A percentile compares a stretch with the other conserved stretches of the same genome.
Conservation (phyloP, 1,140 invertebrate genomes). For the Aphaenogaster ashmeadi region DNA sequence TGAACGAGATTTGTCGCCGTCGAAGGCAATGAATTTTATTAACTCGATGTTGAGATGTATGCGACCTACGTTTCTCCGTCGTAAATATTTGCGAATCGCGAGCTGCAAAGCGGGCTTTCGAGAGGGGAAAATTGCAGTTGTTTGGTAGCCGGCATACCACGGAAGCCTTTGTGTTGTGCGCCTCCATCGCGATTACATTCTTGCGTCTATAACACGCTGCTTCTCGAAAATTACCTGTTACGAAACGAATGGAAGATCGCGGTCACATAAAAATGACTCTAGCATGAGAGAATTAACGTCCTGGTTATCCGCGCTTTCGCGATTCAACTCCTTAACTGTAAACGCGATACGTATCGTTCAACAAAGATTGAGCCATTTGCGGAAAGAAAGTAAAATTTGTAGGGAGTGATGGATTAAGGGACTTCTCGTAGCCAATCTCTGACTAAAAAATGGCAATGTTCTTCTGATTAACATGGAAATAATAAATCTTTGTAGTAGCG, state of each 20-base stretch:
- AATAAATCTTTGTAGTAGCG: not conserved
- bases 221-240: slow-evolving; percentile 53
- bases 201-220: slow-evolving; percentile 35
- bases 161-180: slow-evolving; percentile 43
- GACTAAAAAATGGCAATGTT: not conserved
- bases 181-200: slow-evolving; percentile 47
- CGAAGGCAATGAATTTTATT: slow-evolving; percentile 37
- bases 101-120: slow-evolving; percentile 29
- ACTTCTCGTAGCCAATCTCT: not conserved
- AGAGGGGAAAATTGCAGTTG: slow-evolving; percentile 54
- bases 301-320: not conserved
- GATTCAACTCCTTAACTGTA: not conserved
- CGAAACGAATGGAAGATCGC: slow-evolving; percentile 20
- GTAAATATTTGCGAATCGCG: slow-evolving; percentile 49
- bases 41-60: slow-evolving; percentile 10
- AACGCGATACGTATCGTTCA: not conserved
- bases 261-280: slow-evolving; percentile 13
- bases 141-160: slow-evolving; percentile 43
- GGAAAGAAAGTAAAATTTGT: not conserved
- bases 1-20: slow-evolving; percentile 35
- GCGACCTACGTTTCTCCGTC: slow-evolving; percentile 10
- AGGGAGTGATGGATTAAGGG: not conserved
- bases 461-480: not conserved
- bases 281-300: not conserved
- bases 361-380: not conserved